Conservation (phyloP, 2,113 vertebrate genomes). For the Myrmecophaga tridactyla region DNA sequence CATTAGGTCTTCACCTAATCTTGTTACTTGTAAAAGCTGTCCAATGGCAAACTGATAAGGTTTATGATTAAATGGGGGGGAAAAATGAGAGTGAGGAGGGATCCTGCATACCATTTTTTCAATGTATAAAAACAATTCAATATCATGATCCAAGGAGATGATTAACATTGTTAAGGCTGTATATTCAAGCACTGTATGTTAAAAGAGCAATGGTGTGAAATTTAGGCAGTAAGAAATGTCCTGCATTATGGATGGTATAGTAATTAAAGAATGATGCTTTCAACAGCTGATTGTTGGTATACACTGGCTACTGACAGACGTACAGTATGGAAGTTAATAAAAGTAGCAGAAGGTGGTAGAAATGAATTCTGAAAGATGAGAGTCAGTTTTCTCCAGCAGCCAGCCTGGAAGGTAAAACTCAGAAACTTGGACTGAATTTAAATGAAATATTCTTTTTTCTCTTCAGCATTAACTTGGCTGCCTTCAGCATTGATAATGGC, state of each 20-base stretch:
- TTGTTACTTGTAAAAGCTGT: conserved; percentile 75
- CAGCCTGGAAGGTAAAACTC: conserved; percentile 87
- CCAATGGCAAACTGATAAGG: conserved; percentile 79
- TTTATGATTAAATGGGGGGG: conserved; percentile 79
- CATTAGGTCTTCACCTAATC: conserved; percentile 77
- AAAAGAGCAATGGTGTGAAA: conserved; percentile 87
- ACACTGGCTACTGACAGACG: conserved; percentile 88
- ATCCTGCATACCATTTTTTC: conserved; percentile 74
- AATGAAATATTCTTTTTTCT: conserved; percentile 99
- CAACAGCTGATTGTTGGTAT: conserved; percentile 87
- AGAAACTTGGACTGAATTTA: conserved; percentile 89
- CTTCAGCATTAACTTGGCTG: conserved; percentile 98
- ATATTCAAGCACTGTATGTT: conserved; percentile 97
- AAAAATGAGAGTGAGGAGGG: conserved; percentile 75
- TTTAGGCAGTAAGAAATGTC: conserved; percentile 90
- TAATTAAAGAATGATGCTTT: conserved; percentile 86
- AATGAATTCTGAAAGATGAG: conserved; percentile 85
- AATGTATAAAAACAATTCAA: conserved; percentile 81
- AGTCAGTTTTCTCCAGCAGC: conserved; percentile 90
- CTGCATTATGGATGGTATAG: conserved; percentile 84
- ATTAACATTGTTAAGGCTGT: conserved; percentile 92
- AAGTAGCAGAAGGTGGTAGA: conserved; percentile 84
- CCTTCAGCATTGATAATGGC: conserved; percentile 99
- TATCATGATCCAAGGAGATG: conserved; percentile 80
- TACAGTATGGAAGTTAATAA: conserved; percentile 82